phyloP scores from a whole-genome alignment of 2,113 vertebrate genomes.

The Xerus inauris region DNA sequence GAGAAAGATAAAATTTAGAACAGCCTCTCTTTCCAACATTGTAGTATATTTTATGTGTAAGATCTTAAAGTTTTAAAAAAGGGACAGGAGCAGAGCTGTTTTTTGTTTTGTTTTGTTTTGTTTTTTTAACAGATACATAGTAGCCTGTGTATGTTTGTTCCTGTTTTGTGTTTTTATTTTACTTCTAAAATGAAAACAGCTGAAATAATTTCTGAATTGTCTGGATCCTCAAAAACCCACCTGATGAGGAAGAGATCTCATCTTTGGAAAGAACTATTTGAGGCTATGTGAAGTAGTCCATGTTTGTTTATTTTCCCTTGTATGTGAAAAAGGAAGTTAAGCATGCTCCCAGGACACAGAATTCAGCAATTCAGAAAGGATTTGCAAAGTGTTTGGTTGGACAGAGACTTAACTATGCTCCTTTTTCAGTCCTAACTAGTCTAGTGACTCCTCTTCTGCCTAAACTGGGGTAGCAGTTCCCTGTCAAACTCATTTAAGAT shows the following conservation, averaged over 20 bases:
- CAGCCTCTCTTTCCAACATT: neutral
- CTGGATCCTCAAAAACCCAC: constrained; percentile 70
- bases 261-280: constrained; percentile 71
- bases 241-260: constrained; percentile 61
- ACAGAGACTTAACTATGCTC: neutral
- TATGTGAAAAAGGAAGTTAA: constrained; percentile 34
- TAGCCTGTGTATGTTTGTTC: constrained; percentile 73
- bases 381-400: constrained; percentile 7
- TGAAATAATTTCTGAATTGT: constrained; percentile 86
- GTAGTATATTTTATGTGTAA: neutral
- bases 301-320: constrained; percentile 61
- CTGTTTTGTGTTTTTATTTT: constrained; percentile 81
- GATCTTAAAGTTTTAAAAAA: constrained; percentile 47
- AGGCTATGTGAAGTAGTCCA: constrained; percentile 71
- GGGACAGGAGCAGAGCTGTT: neutral
- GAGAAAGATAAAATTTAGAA: neutral
- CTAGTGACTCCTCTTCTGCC: neutral
- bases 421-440: neutral
- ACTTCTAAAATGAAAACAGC: constrained; percentile 81
- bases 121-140: too few species aligned
- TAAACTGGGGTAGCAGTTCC: neutral
- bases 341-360: constrained; percentile 37
- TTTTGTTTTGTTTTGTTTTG: too few species aligned
- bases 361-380: constrained; percentile 9
- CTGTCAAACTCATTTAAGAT: neutral